Conservation (phyloP, 2,797 vertebrate genomes). For the Squalus acanthias region DNA sequence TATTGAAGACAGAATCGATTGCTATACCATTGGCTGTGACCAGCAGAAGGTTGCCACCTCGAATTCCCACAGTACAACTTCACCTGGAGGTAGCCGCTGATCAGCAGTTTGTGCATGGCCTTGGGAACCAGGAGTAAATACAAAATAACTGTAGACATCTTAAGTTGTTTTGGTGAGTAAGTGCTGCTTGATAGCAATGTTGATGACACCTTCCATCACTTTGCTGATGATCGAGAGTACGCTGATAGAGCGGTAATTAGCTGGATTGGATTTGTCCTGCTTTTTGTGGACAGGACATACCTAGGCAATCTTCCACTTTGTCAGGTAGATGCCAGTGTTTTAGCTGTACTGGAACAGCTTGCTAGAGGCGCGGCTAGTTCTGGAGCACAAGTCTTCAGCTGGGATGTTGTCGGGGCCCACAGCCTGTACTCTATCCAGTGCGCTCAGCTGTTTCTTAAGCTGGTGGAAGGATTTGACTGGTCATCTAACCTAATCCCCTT, state of each 20-base stretch:
- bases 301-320: too few species aligned
- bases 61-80: too few species aligned
- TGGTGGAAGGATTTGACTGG: not conserved
- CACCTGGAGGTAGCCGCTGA: too few species aligned
- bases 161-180: not conserved
- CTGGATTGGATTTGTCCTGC: not conserved
- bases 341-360: not conserved
- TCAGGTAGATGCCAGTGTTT: not conserved
- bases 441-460: too few species aligned
- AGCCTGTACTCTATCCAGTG: not conserved
- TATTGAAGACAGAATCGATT: too few species aligned
- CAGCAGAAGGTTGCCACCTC: too few species aligned
- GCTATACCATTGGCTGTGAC: too few species aligned
- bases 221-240: not conserved
- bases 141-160: too few species aligned
- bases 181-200: not conserved
- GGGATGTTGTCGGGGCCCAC: too few species aligned
- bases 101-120: too few species aligned
- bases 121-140: too few species aligned
- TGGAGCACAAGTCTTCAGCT: not conserved
- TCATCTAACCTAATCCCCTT: not conserved
- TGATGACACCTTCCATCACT: not conserved
- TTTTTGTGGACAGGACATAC: not conserved
- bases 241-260: not conserved
- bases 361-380: not conserved